phyloP scores from a whole-genome alignment of 2,797 vertebrate genomes.

The Rhinichthys osculus region DNA sequence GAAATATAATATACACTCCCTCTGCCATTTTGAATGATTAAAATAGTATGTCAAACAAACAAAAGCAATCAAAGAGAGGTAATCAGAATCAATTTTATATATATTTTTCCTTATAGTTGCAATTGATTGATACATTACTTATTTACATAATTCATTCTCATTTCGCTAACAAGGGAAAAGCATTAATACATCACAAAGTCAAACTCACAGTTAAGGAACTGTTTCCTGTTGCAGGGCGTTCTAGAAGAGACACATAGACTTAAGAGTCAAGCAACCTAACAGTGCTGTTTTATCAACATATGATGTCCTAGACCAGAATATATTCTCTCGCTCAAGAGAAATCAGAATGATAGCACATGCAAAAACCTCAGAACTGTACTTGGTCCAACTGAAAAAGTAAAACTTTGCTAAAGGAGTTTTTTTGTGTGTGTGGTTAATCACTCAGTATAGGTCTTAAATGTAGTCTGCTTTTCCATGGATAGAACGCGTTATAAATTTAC shows the following conservation, averaged over 20 bases:
- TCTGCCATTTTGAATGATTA: background rate
- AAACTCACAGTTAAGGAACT: conserved; percentile 33
- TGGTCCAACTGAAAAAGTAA: background rate
- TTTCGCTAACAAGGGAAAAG: conserved; percentile 41
- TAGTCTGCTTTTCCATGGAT: background rate
- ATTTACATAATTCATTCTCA: conserved; percentile 47
- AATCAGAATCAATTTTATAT: conserved; percentile 45
- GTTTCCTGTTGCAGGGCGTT: conserved; percentile 31
- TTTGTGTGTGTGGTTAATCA: background rate
- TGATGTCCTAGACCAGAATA: conserved; percentile 20
- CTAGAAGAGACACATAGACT: conserved; percentile 18
- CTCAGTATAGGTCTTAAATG: background rate
- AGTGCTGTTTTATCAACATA: conserved; percentile 5
- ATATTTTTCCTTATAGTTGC: conserved; percentile 51
- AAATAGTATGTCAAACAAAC: background rate
- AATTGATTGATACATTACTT: conserved; percentile 51
- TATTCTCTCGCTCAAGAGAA: background rate
- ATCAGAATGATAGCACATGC: conserved; percentile 36
- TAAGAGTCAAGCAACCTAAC: conserved; percentile 10
- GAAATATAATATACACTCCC: background rate
- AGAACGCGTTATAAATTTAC: conserved; percentile 7
- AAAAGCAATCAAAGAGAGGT: conserved; percentile 5
- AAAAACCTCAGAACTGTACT: conserved; percentile 18
- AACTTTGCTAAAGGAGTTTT: background rate
- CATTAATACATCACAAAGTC: conserved; percentile 54